Evolutionary conservation across 2,797 vertebrate genomes (phyloP), one percentile per base, ranked within the genome.

Genomic region (Alfaro cultratus): DNA sequence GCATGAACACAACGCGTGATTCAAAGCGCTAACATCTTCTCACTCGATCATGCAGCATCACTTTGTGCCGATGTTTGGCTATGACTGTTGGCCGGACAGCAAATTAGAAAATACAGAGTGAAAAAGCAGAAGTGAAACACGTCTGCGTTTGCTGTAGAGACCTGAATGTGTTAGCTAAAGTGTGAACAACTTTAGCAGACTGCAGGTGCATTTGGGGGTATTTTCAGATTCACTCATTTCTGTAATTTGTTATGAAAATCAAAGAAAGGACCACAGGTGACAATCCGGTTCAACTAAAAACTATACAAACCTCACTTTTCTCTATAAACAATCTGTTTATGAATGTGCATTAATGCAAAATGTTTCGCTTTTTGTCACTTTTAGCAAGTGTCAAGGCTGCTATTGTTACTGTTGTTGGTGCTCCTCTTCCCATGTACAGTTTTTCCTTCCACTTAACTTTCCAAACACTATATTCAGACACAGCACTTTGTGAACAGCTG

Each of bases 61-160:
- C 60, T 2, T 47, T 12, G 43, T 23, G 47, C 71, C 82, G 43
- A 49, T 43, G 74, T 64, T 77, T 85, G 74, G 57, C 57, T 79
- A 84, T 89, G 86, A 89, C 84, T 90, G 77, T 81, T 31, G 46
- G 67, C 49, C 46, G 23, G 74, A 85, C 82, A 73, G 51, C 49
- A 68, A 74, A 77, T 75, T 18, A 51, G 75, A 13, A 81, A 83
- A 81, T 76, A 83, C 49, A 75, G 34, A n/a, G 43, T 11, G 43
- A 67, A 83, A 84, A 87, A 88, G 78, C 46, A 85, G 87, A 88
- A 92, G 82, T 88, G 86, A 91, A 83, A 91, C 74, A 9, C 1
- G 83, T 72, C 80, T 88, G 86, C 68, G 49, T 80, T 85, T 34
- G 18, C 31, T 78, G 39, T 68, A 10, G 26, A 4, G 21, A 49